Base-by-base conservation (phyloP, 1,140 invertebrate species). In the Diabrotica virgifera region DNA sequence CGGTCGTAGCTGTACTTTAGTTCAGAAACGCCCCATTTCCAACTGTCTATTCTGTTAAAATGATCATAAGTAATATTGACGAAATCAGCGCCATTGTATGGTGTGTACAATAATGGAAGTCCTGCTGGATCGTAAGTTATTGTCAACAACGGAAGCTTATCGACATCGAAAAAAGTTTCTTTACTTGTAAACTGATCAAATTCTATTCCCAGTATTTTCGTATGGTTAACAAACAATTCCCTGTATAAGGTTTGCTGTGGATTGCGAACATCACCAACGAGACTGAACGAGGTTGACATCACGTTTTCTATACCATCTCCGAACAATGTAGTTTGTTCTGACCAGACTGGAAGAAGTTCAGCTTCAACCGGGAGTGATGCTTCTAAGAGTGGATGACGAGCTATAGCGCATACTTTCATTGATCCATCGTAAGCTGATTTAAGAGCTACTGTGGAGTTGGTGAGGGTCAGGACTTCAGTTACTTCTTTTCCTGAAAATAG, bases 1-100 rank as follows among this genome's bases (percentile, higher is more conserved):
- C 89, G 85, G 71, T 96, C 93, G 77, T 96, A 98, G 63, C 86
- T 89, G 73, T 94, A 94, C 52, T 88, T 89, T 74, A 97, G 90
- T 69, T 91, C 88, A 6, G 91, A 87, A 0, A 86, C 84, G 2
- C 95, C 95, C 90, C 95, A 96, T 72, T 89, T 88, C 94, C 95
- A 97, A 5, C 69, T 65, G 52, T 93, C 89, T n/a, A 97, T 87
- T 59, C 94, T 86, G 70, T 96, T 95, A 79, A 95, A 96, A 63
- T 90, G 85, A 74, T 97, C 94, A 76, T 97, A 97, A 2, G 90
- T 91, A 57, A 97, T 89, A 74, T 93, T 97, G 2, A 97, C 81
- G 62, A 88, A 89, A 78, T 87, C 88, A 36, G 85, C 89, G 69
- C 83, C 85, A 52, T 87, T 87, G 13, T 88, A 84, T 0, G 92